These are phyloP conservation scores for Hipparchia sbordonii DNA, from an alignment of 2,888 invertebrate genomes.

Conservation along the genomic window DNA sequence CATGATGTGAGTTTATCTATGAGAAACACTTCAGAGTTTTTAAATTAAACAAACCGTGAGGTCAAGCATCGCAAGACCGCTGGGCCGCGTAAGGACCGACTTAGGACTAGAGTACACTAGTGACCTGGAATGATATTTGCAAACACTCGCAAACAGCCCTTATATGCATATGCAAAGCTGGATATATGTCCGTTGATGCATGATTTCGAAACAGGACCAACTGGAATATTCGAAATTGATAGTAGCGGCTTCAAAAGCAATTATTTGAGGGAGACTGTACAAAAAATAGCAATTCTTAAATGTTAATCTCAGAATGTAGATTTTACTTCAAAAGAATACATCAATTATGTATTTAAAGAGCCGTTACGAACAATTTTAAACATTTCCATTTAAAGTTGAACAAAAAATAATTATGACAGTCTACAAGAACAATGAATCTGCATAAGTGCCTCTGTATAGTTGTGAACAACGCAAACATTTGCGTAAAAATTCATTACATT, in stretches of 20 bases:
- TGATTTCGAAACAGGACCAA: conserved; percentile 35
- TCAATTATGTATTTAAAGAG: conserved; percentile 2
- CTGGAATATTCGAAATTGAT: conserved; percentile 26
- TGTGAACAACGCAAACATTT: conserved; percentile 9
- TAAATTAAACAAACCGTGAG: conserved; percentile 73
- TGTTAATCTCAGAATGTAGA: background rate
- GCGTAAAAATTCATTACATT: background rate
- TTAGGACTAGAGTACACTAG: conserved; percentile 56
- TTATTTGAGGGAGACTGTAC: background rate
- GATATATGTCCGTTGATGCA: conserved; percentile 39
- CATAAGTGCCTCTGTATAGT: conserved; percentile 13
- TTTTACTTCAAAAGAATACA: background rate
- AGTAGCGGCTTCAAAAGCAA: conserved; percentile 17
- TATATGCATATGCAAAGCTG: conserved; percentile 40
- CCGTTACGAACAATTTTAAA: conserved; percentile 23
- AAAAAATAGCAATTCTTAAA: background rate
- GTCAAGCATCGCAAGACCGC: conserved; percentile 74
- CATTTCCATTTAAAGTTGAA: conserved; percentile 14
- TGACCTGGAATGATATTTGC: conserved; percentile 76
- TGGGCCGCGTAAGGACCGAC: conserved; percentile 55
- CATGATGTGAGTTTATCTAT: conserved; percentile 47
- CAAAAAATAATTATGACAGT: conserved; percentile 16
- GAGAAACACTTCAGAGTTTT: conserved; percentile 50
- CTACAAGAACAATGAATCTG: conserved; percentile 16
- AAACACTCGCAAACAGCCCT: conserved; percentile 55